Percentiles rank a stretch among this genome's conserved stretches.
phyloP scores from a whole-genome alignment of 2,888 invertebrate genomes.

The Drosophila flavopinicola region DNA sequence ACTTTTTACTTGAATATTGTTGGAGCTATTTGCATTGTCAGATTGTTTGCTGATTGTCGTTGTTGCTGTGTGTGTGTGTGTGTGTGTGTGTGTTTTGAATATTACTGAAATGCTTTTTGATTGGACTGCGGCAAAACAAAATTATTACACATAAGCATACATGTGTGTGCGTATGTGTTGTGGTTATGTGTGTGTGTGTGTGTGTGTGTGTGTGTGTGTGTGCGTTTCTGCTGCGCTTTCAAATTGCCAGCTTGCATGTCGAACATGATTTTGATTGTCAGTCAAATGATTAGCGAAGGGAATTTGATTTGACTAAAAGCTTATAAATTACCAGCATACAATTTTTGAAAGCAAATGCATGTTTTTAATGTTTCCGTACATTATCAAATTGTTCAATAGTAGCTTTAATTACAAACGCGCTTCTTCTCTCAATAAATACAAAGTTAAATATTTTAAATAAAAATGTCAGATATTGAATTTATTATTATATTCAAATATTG shows the following conservation, averaged over 20 bases:
- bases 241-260: slow-evolving; percentile 45
- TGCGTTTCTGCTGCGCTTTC: neutral
- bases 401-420: neutral
- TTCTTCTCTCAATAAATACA: neutral
- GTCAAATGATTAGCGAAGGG: slow-evolving; percentile 40
- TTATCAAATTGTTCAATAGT: too few species aligned
- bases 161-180: slow-evolving; percentile 1
- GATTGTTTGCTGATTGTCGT: slow-evolving; percentile 72
- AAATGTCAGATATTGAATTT: too few species aligned
- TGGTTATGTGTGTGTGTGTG: slow-evolving; percentile 16
- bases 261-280: slow-evolving; percentile 19
- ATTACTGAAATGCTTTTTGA: slow-evolving; percentile 60
- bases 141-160: slow-evolving; percentile 9
- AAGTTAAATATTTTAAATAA: neutral
- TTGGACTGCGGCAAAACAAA: slow-evolving; percentile 54
- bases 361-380: neutral
- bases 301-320: slow-evolving; percentile 45
- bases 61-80: slow-evolving; percentile 17
- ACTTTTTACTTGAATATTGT: slow-evolving; percentile 24
- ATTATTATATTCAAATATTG: slow-evolving; percentile 1
- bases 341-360: neutral
- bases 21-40: slow-evolving; percentile 63
- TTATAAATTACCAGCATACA: slow-evolving; percentile 22
- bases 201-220: slow-evolving; percentile 1
- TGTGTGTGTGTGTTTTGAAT: slow-evolving; percentile 27